phyloP scores from a whole-genome alignment of 2,888 invertebrate species.

The Nomada ferruginata region DNA sequence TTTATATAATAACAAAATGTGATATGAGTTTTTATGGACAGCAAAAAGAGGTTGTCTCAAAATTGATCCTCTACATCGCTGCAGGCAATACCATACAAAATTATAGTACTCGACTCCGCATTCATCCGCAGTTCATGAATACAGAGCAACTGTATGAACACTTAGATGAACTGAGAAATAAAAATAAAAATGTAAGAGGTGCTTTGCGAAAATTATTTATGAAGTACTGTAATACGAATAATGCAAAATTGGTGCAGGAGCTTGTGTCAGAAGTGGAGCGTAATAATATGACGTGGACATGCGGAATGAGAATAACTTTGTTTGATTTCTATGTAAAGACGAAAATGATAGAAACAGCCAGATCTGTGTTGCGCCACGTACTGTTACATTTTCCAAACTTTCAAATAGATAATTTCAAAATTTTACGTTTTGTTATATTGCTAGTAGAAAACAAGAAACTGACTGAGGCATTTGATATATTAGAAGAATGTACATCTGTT shows the following conservation, averaged over 20 bases:
- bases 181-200: conserved; percentile 88
- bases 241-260: conserved; percentile 86
- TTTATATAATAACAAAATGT: not conserved
- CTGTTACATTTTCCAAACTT: conserved; percentile 86
- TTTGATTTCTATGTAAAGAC: conserved; percentile 87
- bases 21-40: not conserved
- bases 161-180: conserved; percentile 87
- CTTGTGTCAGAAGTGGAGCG: conserved; percentile 86
- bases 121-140: conserved; percentile 86
- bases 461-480: conserved; percentile 40
- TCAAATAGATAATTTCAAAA: conserved; percentile 88
- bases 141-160: conserved; percentile 87
- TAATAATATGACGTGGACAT: conserved; percentile 82
- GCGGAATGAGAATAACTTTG: conserved; percentile 88
- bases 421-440: conserved; percentile 87
- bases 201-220: conserved; percentile 88
- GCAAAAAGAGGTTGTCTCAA: not conserved
- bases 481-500: not conserved
- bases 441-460: conserved; percentile 84
- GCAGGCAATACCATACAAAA: not conserved
- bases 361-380: conserved; percentile 85
- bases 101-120: not conserved
- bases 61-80: not conserved
- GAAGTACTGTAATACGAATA: conserved; percentile 86
- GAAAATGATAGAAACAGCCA: conserved; percentile 86